A percentile compares a stretch with the other conserved stretches of the same genome.
These are phyloP conservation scores for Adelosebastes latens DNA, from an alignment of 2,797 vertebrate genomes.

Conservation along the genomic window DNA sequence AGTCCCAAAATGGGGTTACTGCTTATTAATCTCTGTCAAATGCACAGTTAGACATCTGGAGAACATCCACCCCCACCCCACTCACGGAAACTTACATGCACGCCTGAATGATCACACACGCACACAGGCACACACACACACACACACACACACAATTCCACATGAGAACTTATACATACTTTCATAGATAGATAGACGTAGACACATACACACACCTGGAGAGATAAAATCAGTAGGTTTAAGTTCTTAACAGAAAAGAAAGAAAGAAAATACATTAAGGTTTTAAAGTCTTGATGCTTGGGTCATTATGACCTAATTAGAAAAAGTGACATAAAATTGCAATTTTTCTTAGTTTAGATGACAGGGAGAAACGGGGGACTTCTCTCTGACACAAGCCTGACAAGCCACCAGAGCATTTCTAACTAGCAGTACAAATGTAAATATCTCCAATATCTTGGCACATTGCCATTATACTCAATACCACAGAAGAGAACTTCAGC, in stretches of 20 bases:
- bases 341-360: background rate
- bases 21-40: conserved; percentile 72
- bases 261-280: background rate
- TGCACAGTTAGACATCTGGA: conserved; percentile 50
- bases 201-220: background rate
- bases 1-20: conserved; percentile 46
- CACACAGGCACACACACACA: background rate
- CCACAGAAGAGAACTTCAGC: background rate
- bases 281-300: background rate
- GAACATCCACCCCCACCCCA: background rate
- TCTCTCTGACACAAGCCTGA: background rate
- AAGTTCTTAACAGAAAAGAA: background rate
- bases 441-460: background rate
- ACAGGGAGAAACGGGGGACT: background rate
- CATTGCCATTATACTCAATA: background rate
- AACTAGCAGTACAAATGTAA: too few relatives aligned
- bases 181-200: background rate
- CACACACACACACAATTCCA: background rate
- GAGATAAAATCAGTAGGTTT: background rate
- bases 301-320: background rate
- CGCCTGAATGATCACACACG: background rate
- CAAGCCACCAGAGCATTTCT: background rate
- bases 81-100: background rate
- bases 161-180: background rate
- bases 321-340: background rate